A percentile compares a stretch with the other conserved stretches of the same genome.
Conservation (phyloP, 2,113 vertebrate species). For the Glaucomys volans region DNA sequence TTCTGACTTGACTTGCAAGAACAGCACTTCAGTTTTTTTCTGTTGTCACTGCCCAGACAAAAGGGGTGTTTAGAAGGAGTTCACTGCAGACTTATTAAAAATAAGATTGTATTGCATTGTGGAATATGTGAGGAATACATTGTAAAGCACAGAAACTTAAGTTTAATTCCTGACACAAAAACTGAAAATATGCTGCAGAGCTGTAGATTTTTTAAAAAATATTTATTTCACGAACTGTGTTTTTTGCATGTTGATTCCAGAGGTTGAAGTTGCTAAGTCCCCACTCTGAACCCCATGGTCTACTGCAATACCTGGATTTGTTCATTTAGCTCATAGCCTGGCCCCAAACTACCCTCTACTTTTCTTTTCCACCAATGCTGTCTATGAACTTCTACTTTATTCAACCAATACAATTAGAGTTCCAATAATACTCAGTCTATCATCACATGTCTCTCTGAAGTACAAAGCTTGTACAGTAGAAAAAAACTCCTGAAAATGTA, state of each 20-base stretch:
- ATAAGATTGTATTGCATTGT: neutral
- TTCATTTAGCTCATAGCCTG: neutral
- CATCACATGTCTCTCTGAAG: neutral
- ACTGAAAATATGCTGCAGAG: neutral
- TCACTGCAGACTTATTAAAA: constrained; percentile 28
- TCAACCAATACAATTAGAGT: neutral
- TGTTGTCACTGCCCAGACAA: neutral
- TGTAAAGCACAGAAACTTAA: neutral
- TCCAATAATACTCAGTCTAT: neutral
- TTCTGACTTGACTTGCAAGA: constrained; percentile 4
- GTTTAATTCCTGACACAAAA: neutral
- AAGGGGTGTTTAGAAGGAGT: neutral
- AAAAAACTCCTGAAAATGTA: constrained; percentile 41
- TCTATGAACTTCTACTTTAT: neutral
- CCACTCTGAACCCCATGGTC: neutral
- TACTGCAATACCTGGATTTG: neutral
- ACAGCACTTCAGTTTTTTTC: neutral
- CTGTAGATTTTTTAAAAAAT: neutral
- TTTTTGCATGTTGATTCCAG: neutral
- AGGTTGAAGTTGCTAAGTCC: neutral
- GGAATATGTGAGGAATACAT: neutral
- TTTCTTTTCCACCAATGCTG: neutral
- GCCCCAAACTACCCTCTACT: neutral
- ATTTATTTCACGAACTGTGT: neutral
- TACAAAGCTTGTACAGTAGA: neutral